phyloP scores from a whole-genome alignment of 1,140 invertebrate species.

The Dysdera silvatica region DNA sequence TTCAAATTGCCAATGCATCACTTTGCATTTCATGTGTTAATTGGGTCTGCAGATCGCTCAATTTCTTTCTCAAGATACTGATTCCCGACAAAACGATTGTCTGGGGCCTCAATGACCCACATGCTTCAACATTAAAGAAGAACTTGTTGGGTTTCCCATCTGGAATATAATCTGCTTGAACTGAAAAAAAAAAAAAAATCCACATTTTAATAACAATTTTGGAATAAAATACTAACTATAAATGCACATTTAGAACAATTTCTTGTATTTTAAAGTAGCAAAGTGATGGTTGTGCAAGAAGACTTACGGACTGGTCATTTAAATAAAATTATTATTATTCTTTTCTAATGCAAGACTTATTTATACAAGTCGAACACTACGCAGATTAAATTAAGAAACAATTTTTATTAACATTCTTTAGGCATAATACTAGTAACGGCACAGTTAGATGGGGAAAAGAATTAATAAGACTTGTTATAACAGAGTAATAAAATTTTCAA shows the following conservation, averaged over 20 bases:
- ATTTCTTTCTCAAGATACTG: conserved; percentile 85
- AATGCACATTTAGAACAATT: no score
- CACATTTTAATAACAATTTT: conserved; percentile 2
- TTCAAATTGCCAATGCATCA: conserved; percentile 46
- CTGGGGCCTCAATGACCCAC: conserved; percentile 87
- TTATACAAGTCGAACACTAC: no score
- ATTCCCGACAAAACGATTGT: conserved; percentile 95
- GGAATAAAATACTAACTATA: no score
- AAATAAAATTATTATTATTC: no score
- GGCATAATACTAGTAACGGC: no score
- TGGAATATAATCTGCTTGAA: conserved; percentile 85
- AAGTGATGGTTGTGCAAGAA: conserved; percentile 1
- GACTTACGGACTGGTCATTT: no score
- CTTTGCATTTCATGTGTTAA: conserved; percentile 77
- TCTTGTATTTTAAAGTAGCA: neutral
- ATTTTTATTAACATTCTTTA: no score
- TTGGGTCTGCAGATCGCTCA: conserved; percentile 89
- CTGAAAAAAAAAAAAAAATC: conserved; percentile 48
- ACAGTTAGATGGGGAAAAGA: no score
- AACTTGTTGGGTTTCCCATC: conserved; percentile 95
- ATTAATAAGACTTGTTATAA: no score
- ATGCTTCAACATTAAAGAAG: conserved; percentile 92
- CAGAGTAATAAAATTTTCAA: no score
- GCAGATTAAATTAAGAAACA: no score
- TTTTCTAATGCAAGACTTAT: no score